phyloP scores from a whole-genome alignment of 2,113 vertebrate species.

The Numida meleagris region DNA sequence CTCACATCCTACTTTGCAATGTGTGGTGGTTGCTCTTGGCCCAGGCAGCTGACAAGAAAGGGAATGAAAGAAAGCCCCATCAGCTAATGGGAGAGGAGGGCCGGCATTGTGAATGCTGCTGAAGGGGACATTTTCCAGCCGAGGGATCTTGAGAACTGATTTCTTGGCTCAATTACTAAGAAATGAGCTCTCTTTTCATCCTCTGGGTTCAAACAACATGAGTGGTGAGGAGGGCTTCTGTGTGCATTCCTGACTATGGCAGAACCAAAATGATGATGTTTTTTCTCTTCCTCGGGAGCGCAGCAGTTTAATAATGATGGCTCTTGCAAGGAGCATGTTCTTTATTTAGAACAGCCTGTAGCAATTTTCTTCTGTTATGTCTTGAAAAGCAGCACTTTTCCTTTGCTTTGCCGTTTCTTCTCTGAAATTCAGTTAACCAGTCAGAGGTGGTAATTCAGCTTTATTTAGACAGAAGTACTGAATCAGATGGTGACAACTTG shows the following conservation, averaged over 20 bases:
- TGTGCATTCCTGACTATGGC: not conserved
- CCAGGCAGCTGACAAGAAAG: not conserved
- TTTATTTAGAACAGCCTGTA: conserved; percentile 30
- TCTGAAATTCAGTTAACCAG: not conserved
- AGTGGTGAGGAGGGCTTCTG: not conserved
- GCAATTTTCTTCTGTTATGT: not conserved
- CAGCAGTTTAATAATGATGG: not conserved
- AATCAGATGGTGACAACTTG: not conserved
- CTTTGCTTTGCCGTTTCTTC: not conserved
- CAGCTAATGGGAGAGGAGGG: not conserved
- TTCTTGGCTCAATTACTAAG: not conserved
- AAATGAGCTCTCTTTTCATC: not conserved
- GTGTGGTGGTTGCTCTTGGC: not conserved
- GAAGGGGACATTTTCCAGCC: not conserved
- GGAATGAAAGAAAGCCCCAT: not conserved
- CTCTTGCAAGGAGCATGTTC: not conserved
- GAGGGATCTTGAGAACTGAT: not conserved
- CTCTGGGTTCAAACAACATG: not conserved
- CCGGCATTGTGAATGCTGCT: not conserved
- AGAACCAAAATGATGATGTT: not conserved
- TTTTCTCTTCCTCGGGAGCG: not conserved
- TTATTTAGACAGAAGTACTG: not conserved
- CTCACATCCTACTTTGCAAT: not conserved
- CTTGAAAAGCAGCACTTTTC: not conserved
- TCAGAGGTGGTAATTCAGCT: not conserved